Conservation (phyloP, 2,888 invertebrate species). For the Nemapogon koenigi region DNA sequence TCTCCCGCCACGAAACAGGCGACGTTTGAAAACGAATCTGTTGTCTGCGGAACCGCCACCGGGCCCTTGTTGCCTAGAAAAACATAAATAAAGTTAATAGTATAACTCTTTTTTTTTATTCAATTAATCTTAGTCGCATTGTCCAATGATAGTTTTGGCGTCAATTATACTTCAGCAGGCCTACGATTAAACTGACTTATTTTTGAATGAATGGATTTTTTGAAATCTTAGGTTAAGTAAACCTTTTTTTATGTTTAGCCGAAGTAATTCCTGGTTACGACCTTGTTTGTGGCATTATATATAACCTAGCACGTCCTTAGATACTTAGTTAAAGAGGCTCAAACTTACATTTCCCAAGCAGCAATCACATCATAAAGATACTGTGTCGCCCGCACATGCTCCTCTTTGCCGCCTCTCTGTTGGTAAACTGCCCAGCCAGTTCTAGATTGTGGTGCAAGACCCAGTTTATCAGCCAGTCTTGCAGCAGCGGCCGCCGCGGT, state of each 20-base stretch:
- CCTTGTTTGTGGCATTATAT: too few species aligned
- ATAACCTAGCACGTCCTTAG: too few species aligned
- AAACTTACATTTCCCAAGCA: conserved; percentile 90
- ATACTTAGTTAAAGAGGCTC: too few species aligned
- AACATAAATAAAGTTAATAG: not conserved
- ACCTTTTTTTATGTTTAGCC: too few species aligned
- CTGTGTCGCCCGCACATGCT: conserved; percentile 89
- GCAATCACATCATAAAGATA: conserved; percentile 94
- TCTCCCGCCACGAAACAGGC: conserved; percentile 85
- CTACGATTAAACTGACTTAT: too few species aligned
- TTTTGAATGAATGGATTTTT: too few species aligned
- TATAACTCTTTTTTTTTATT: not conserved
- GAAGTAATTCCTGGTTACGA: too few species aligned
- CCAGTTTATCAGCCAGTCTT: conserved; percentile 85
- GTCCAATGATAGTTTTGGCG: too few species aligned
- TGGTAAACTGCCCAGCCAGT: conserved; percentile 97
- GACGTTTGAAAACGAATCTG: conserved; percentile 89
- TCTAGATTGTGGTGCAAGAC: conserved; percentile 71
- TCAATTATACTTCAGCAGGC: too few species aligned
- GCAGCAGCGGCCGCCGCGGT: conserved; percentile 90
- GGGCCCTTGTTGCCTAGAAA: conserved; percentile 62
- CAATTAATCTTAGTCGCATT: too few species aligned
- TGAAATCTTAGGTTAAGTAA: too few species aligned
- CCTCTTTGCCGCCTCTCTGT: conserved; percentile 84
- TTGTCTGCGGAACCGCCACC: conserved; percentile 86